A percentile compares a stretch with the other conserved stretches of the same genome.
Evolutionary conservation across 2,113 vertebrate genomes (phyloP).

Genomic region (Stegostoma tigrinum): DNA sequence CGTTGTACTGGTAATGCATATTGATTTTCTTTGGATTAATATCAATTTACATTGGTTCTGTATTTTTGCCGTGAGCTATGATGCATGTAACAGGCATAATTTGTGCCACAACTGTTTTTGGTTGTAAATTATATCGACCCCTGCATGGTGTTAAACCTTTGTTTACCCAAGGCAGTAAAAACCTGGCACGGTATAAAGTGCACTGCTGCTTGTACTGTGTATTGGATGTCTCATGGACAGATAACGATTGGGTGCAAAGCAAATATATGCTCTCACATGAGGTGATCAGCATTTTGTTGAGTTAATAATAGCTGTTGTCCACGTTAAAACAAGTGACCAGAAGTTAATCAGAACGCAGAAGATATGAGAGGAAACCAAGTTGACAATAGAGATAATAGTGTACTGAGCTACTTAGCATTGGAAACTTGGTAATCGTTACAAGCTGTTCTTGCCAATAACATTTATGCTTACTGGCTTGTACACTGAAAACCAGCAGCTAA

Average conservation of each 20-base stretch:
- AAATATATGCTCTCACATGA: not conserved
- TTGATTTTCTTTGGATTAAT: not conserved
- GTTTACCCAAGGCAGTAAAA: conserved; percentile 46
- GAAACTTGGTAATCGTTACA: conserved; percentile 38
- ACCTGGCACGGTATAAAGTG: conserved; percentile 30
- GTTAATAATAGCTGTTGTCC: not conserved
- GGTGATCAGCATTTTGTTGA: not conserved
- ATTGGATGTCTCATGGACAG: conserved; percentile 32
- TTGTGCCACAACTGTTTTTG: not conserved
- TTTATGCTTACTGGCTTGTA: conserved; percentile 59
- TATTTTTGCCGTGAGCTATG: not conserved
- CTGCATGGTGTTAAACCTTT: conserved; percentile 37
- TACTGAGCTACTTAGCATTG: not conserved
- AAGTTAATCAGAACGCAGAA: fast-evolving
- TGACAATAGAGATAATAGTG: not conserved
- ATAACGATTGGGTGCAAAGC: not conserved
- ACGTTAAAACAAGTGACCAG: not conserved
- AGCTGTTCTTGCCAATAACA: conserved; percentile 49
- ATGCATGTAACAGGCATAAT: not conserved
- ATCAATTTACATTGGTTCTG: not conserved
- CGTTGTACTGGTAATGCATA: not conserved
- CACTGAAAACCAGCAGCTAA: conserved; percentile 60
- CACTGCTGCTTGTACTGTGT: conserved; percentile 26
- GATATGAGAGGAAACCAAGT: not conserved
- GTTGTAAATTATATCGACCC: not conserved